Conservation (phyloP, 35 echinoderm and acorn worm genomes). For the Ophioderma brevispina region DNA sequence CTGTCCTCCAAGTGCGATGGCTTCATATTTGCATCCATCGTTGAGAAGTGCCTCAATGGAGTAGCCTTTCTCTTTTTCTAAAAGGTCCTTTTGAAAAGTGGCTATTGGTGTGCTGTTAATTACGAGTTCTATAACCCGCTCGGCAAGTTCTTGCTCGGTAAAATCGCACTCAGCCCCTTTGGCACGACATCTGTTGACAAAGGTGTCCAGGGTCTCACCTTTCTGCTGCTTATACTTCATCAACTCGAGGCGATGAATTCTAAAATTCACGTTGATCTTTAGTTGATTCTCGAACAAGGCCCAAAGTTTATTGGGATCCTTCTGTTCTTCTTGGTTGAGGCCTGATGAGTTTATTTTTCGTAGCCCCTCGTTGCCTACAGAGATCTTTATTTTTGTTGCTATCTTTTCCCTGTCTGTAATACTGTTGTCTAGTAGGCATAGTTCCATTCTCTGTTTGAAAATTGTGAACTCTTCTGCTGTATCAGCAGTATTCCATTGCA, state of each 20-base stretch:
- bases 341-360: constrained; percentile 35
- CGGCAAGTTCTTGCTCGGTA: constrained; percentile 8
- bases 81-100: constrained; percentile 40
- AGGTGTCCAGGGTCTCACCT: constrained; percentile 20
- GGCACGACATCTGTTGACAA: constrained; percentile 47
- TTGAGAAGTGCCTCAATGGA: neutral
- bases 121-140: constrained; percentile 32
- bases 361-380: constrained; percentile 53
- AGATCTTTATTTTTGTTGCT: constrained; percentile 60
- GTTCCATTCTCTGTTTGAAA: constrained; percentile 60
- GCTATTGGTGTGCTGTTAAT: constrained; percentile 18
- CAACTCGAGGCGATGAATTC: constrained; percentile 37
- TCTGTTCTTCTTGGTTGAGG: constrained; percentile 21
- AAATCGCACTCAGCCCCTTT: constrained; percentile 42
- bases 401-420: constrained; percentile 27
- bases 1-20: constrained; percentile 5
- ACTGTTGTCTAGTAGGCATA: constrained; percentile 45
- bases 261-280: constrained; percentile 23
- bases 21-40: no score
- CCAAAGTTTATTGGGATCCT: constrained; percentile 39
- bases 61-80: constrained; percentile 47
- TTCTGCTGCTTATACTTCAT: constrained; percentile 16
- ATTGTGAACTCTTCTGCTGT: constrained; percentile 51
- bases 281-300: constrained; percentile 24
- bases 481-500: constrained; percentile 42